A percentile compares a stretch with the other conserved stretches of the same genome.
Evolutionary conservation across 2,797 vertebrate genomes (phyloP).

Genomic region (Champsocephalus gunnari): DNA sequence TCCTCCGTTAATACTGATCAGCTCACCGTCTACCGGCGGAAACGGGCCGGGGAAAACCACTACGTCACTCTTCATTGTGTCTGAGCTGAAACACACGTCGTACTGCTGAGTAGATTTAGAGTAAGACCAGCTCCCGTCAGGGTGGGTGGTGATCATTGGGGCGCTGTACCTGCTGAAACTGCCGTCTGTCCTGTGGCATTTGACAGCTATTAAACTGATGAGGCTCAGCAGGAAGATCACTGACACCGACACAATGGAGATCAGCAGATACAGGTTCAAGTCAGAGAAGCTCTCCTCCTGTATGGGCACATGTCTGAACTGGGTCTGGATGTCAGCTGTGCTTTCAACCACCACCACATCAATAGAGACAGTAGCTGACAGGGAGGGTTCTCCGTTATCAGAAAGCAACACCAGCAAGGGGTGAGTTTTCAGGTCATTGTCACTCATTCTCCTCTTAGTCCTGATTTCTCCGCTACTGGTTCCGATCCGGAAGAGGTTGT

Average conservation of each 20-base stretch:
- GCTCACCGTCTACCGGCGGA: slow-evolving; percentile 70
- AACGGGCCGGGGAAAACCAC: slow-evolving; percentile 74
- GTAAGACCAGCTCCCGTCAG: too few species aligned
- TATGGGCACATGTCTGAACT: slow-evolving; percentile 81
- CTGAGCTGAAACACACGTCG: too few species aligned
- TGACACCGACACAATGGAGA: too few species aligned
- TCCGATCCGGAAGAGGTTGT: slow-evolving; percentile 74
- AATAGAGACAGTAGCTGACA: slow-evolving; percentile 88
- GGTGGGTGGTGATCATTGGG: too few species aligned
- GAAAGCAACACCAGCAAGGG: slow-evolving; percentile 87
- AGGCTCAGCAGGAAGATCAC: too few species aligned
- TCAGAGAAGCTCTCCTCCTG: slow-evolving; percentile 76
- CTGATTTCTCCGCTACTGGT: slow-evolving; percentile 90
- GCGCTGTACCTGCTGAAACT: too few species aligned
- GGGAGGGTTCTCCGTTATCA: slow-evolving; percentile 88
- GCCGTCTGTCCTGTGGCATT: too few species aligned
- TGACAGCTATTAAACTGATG: too few species aligned
- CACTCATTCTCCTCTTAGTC: slow-evolving; percentile 88
- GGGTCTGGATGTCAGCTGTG: slow-evolving; percentile 85
- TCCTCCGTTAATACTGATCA: slow-evolving; percentile 76
- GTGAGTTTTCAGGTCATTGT: slow-evolving; percentile 84
- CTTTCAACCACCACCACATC: slow-evolving; percentile 87
- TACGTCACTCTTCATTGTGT: slow-evolving; percentile 70
- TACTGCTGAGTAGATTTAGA: too few species aligned
- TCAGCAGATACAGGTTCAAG: too few species aligned